A percentile compares a stretch with the other conserved stretches of the same genome.
Conservation (phyloP, 1,140 invertebrate species). For the Drosophila ogumai region DNA sequence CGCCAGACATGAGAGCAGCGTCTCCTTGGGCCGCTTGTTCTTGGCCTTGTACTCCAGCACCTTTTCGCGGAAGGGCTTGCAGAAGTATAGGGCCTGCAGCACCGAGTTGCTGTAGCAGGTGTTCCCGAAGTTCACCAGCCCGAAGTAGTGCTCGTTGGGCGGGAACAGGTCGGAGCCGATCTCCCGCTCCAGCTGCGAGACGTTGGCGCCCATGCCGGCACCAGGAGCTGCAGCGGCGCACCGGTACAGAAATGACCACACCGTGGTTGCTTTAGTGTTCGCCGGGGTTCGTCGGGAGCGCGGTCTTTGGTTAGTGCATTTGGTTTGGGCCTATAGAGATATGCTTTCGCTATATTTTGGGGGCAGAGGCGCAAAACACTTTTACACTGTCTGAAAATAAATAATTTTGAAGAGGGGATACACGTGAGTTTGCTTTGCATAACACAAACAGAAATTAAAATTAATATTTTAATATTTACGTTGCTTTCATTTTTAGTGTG, state of each 20-base stretch:
- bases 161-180: conserved; percentile 99
- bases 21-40: conserved; percentile 99
- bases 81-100: conserved; percentile 99
- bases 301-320: conserved; percentile 38
- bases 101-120: conserved; percentile 99
- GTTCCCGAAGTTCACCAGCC: conserved; percentile 99
- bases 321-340: conserved; percentile 48
- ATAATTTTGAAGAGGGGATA: conserved; percentile 85
- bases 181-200: conserved; percentile 98
- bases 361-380: conserved; percentile 71
- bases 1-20: conserved; percentile 97
- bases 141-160: conserved; percentile 99
- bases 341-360: conserved; percentile 59
- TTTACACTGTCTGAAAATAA: conserved; percentile 83
- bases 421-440: conserved; percentile 83
- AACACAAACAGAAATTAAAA: conserved; percentile 78
- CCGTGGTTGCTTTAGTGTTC: conserved; percentile 59
- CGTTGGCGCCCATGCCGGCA: conserved; percentile 93
- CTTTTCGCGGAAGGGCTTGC: conserved; percentile 99
- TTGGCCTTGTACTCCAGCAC: conserved; percentile 99
- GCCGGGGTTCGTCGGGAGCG: conserved; percentile 24
- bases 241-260: conserved; percentile 78
- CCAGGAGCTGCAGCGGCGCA: conserved; percentile 77
- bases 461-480: conserved; percentile 59
- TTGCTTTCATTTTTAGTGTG: conserved; percentile 52